Evolutionary conservation across 2,113 vertebrate species (phyloP).

Genomic region (Indicator maculatus): DNA sequence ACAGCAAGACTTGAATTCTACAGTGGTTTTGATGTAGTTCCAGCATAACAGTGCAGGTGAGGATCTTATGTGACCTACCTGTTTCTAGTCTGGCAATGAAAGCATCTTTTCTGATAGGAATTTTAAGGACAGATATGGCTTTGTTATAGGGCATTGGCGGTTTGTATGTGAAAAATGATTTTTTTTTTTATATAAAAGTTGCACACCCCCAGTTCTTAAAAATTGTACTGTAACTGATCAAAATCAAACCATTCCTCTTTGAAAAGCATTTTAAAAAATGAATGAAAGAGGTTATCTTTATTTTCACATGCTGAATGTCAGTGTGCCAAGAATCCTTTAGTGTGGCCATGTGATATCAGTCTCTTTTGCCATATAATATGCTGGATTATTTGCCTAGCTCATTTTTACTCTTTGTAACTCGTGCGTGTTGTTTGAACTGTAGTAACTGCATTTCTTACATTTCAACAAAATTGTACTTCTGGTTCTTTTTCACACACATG

Average conservation of each 20-base stretch:
- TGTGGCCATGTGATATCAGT: neutral
- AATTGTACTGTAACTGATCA: neutral
- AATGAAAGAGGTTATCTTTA: neutral
- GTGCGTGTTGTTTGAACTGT: neutral
- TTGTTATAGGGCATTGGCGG: neutral
- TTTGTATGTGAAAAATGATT: neutral
- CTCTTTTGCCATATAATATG: neutral
- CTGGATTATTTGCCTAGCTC: neutral
- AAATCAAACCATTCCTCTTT: neutral
- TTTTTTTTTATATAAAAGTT: neutral
- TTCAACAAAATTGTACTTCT: neutral
- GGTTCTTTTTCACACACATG: neutral
- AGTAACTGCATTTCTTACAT: neutral
- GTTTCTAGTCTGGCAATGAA: neutral
- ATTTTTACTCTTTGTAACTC: neutral
- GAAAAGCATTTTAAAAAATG: neutral
- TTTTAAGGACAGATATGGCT: neutral
- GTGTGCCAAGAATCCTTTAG: neutral
- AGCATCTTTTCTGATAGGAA: neutral
- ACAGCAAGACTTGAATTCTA: neutral
- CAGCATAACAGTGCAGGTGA: neutral
- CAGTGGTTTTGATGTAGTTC: neutral
- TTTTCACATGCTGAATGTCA: accelerated
- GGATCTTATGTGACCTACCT: neutral
- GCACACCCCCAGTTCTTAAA: accelerated